These are phyloP conservation scores for Enteromius treurensis DNA, from an alignment of 2,797 vertebrate genomes.

Conservation along the genomic window DNA sequence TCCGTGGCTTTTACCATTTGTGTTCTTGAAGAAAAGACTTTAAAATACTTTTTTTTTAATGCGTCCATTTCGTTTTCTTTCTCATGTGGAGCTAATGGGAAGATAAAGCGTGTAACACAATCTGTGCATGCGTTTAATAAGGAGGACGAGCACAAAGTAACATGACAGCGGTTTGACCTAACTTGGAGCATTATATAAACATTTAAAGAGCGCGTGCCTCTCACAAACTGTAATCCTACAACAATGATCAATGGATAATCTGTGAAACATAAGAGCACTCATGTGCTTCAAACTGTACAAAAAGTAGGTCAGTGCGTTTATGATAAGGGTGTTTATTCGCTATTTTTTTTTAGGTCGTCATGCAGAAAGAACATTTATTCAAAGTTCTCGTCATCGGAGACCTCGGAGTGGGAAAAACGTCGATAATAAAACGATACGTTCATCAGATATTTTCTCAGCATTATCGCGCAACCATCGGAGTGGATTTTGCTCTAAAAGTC, in stretches of 20 bases:
- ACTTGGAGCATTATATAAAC: constrained; percentile 11
- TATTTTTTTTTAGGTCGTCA: constrained; percentile 44
- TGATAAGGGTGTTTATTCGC: constrained; percentile 1
- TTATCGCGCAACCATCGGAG: constrained; percentile 82
- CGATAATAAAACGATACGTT: constrained; percentile 82
- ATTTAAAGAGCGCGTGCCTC: constrained; percentile 13
- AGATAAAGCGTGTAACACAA: background rate
- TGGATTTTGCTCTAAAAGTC: constrained; percentile 82
- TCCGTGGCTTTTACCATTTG: background rate
- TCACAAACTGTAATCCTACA: constrained; percentile 11
- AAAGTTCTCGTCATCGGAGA: constrained; percentile 83
- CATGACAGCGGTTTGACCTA: background rate
- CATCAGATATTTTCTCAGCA: constrained; percentile 83
- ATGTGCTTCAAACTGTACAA: constrained; percentile 13
- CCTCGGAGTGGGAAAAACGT: constrained; percentile 83
- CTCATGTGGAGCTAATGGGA: background rate
- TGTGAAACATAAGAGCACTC: constrained; percentile 2
- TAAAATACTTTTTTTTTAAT: background rate
- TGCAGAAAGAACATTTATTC: constrained; percentile 80
- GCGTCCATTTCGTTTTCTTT: background rate
- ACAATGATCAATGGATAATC: constrained; percentile 23
- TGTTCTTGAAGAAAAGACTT: background rate
- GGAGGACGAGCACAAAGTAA: background rate
- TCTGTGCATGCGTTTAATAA: background rate
- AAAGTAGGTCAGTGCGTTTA: constrained; percentile 39